phyloP scores from a whole-genome alignment of 2,113 vertebrate species.

The Paraplagusia blochii region DNA sequence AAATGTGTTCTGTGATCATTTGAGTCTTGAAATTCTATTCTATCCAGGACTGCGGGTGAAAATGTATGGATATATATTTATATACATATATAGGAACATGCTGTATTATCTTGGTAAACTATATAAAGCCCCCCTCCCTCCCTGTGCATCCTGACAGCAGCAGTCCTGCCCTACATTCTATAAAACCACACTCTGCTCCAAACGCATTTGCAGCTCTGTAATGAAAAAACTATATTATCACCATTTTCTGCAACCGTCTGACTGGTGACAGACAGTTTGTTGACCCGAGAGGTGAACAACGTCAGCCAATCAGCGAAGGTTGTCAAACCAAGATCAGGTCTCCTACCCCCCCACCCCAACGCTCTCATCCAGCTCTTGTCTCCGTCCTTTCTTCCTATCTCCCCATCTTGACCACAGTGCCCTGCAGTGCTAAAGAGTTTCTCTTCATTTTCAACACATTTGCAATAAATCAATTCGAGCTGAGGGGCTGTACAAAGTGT shows the following conservation, averaged over 20 bases:
- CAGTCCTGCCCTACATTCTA: constrained; percentile 19
- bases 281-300: constrained; percentile 33
- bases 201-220: constrained; percentile 20
- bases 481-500: constrained; percentile 54
- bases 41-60: too few relatives aligned
- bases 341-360: constrained; percentile 6
- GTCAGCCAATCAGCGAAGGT: constrained; percentile 49
- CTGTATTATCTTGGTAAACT: constrained; percentile 9
- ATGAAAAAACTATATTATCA: constrained; percentile 38
- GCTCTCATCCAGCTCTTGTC: constrained; percentile 16
- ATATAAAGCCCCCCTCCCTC: neutral
- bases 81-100: too few relatives aligned
- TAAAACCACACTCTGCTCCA: constrained; percentile 30
- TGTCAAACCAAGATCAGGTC: constrained; percentile 14
- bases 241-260: constrained; percentile 36
- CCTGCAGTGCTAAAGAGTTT: constrained; percentile 45
- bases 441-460: constrained; percentile 58
- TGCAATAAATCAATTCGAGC: constrained; percentile 69
- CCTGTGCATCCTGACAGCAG: constrained; percentile 28
- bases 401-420: constrained; percentile 36
- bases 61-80: too few relatives aligned
- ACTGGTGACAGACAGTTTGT: constrained; percentile 34
- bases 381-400: constrained; percentile 19
- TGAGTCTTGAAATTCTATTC: too few relatives aligned
- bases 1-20: too few relatives aligned